Evolutionary conservation across 2,797 vertebrate genomes (phyloP), one percentile per base, ranked within the genome.

Genomic region (Alouatta caraya): DNA sequence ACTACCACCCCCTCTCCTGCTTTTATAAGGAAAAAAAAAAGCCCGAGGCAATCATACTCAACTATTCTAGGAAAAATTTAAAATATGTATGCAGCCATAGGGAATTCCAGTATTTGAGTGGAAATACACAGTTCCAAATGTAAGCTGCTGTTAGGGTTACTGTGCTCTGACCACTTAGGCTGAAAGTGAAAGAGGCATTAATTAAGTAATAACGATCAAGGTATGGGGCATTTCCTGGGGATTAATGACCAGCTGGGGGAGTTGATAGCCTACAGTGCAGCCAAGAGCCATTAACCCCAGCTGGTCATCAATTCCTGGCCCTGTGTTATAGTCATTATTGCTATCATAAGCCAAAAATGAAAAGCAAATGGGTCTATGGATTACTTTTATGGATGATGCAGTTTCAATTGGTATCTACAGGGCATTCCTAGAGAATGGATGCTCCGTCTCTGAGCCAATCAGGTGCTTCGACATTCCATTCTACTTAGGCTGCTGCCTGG

Each of bases 311-410:
- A 86, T 96, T 91, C 81, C 88, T 90, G 84, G 75, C 97, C 90
- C 98, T 96, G 84, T 76, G 52, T 89, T 97, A 86, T 6, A 89
- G 70, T 96, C 97, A 97, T 92, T 97, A 98, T 55, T 97, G 88
- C 95, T 98, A 92, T 98, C 98, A 88, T 94, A 97, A 97, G 91
- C 85, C 96, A 83, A 98, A 98, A 97, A 98, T 93, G 95, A 97
- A 88, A 87, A 97, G 78, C 97, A 98, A 70, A 91, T 97, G 28
- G 97, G 98, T 98, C 97, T 97, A 97, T 98, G 98, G 97, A 98
- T 98, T 98, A 97, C 97, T 98, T 97, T 98, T 98, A 98, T 98
- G 96, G 97, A 98, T 98, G 97, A 97, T 97, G 96, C 96, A 48
- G 95, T 96, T 97, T 97, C 97, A 78, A 70, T 86, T 97, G 97